Percentiles rank a stretch among this genome's conserved stretches.
Conservation (phyloP, 2,797 vertebrate species). For the Neoniphon sammara region DNA sequence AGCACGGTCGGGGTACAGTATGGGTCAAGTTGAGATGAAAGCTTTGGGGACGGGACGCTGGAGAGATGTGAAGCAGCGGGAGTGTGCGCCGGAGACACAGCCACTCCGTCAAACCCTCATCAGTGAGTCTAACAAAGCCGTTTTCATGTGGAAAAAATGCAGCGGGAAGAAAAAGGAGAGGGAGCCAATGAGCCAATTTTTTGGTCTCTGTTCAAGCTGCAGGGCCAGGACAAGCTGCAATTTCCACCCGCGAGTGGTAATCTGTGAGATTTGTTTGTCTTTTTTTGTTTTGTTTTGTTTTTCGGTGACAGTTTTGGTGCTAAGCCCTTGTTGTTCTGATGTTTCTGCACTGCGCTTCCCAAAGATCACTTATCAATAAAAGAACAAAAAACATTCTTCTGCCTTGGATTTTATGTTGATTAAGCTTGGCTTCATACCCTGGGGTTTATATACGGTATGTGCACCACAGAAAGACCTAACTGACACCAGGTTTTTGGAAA, state of each 20-base stretch:
- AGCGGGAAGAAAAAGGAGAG: not conserved
- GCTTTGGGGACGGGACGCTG: slow-evolving; percentile 17
- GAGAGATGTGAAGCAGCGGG: slow-evolving; percentile 31
- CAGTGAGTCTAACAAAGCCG: slow-evolving; percentile 14
- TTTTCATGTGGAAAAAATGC: not conserved
- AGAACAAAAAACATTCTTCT: not conserved
- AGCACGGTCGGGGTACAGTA: slow-evolving; percentile 39
- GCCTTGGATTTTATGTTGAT: not conserved
- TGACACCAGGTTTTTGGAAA: too few species aligned
- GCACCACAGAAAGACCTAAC: too few species aligned
- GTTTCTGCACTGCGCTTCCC: not conserved
- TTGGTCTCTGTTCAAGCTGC: not conserved
- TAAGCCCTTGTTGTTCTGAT: not conserved
- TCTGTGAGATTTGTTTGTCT: not conserved
- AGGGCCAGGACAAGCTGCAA: not conserved
- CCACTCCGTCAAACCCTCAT: slow-evolving; percentile 8
- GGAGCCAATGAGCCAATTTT: not conserved
- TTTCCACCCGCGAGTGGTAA: not conserved
- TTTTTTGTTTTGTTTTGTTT: too few species aligned
- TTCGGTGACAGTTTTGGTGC: not conserved
- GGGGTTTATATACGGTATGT: too few species aligned
- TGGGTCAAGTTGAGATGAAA: slow-evolving; percentile 13
- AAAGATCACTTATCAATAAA: not conserved
- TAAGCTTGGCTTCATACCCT: too few species aligned
- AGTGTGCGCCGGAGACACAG: not conserved